Conservation (phyloP, 2,797 vertebrate species). For the Pseudochromis fuscus region DNA sequence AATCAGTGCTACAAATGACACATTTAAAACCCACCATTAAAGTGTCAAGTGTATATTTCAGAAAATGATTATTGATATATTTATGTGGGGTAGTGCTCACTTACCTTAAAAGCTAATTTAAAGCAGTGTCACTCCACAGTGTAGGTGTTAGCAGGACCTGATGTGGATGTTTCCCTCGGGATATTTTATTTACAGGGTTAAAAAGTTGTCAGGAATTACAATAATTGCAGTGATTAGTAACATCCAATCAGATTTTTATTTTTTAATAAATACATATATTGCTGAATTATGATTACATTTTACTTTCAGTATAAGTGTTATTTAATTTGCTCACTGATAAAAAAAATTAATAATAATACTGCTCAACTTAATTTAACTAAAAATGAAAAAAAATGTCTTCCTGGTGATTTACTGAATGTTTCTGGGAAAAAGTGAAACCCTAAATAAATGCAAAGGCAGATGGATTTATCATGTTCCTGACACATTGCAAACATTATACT, state of each 20-base stretch:
- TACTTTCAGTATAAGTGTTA: no score
- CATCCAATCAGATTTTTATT: neutral
- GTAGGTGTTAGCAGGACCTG: neutral
- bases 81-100: neutral
- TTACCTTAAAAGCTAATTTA: neutral
- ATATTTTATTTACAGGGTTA: neutral
- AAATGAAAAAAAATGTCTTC: neutral
- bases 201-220: slow-evolving; percentile 11
- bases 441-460: slow-evolving; percentile 20
- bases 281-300: neutral
- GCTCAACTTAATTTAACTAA: neutral
- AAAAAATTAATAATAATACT: neutral
- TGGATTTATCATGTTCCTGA: slow-evolving; percentile 46
- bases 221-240: slow-evolving; percentile 12
- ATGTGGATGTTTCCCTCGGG: slow-evolving; percentile 5
- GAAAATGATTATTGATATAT: neutral
- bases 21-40: neutral
- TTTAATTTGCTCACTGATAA: neutral
- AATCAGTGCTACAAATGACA: neutral
- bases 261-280: neutral
- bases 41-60: neutral
- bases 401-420: neutral
- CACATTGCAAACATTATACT: slow-evolving; percentile 54
- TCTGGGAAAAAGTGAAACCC: neutral
- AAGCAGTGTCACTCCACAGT: neutral